Evolutionary conservation across 2,113 vertebrate species (phyloP).

Genomic region (Rousettus leschenaultii): DNA sequence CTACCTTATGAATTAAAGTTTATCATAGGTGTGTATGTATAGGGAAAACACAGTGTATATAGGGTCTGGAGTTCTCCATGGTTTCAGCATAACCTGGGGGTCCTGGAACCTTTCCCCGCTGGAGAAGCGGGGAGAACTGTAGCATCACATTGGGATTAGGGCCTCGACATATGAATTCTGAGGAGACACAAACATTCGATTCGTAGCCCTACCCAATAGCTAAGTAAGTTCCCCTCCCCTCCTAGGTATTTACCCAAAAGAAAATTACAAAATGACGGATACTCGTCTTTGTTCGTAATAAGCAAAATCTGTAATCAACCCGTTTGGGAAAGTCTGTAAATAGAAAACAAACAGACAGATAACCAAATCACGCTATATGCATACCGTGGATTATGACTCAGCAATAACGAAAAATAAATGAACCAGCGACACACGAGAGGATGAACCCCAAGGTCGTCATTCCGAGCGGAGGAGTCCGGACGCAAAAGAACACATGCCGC

Average conservation of each 20-base stretch:
- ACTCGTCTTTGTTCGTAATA: background rate
- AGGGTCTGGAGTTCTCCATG: too few species aligned
- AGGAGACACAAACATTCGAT: background rate
- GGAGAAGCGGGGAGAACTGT: too few species aligned
- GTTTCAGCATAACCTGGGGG: too few species aligned
- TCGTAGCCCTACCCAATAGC: background rate
- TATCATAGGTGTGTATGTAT: too few species aligned
- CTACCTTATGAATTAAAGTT: too few species aligned
- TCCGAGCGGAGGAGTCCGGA: background rate
- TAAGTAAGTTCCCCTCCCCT: background rate
- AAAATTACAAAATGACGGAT: background rate
- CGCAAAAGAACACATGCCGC: accelerated
- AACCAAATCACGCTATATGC: background rate
- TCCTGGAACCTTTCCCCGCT: too few species aligned
- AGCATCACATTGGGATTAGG: too few species aligned
- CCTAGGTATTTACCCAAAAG: background rate
- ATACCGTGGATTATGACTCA: background rate
- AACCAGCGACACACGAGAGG: background rate
- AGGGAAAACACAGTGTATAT: too few species aligned
- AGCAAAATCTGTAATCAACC: background rate
- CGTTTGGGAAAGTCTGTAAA: background rate
- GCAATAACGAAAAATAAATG: background rate
- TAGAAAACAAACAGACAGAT: background rate
- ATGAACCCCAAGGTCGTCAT: background rate
- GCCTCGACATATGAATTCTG: background rate